Evolutionary conservation across 2,797 vertebrate species (phyloP).

Genomic region (Harpagifer antarcticus): DNA sequence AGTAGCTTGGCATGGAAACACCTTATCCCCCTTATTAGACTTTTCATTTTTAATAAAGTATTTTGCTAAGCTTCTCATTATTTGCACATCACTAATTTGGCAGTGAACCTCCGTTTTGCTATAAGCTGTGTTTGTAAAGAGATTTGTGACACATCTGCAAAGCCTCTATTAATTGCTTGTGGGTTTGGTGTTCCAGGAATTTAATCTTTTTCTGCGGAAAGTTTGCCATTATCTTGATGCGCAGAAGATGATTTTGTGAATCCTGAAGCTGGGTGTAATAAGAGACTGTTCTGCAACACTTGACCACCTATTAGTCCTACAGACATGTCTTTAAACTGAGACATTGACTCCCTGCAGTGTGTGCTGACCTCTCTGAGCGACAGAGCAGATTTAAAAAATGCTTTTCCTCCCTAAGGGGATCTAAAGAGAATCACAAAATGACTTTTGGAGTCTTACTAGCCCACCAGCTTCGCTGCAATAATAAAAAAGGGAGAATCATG

Average conservation of each 20-base stretch:
- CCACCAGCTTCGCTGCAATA: slow-evolving; percentile 16
- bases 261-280: neutral
- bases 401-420: slow-evolving; percentile 25
- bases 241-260: neutral
- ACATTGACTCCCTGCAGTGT: neutral
- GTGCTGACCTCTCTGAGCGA: slow-evolving; percentile 32
- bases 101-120: neutral
- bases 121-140: no score
- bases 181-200: neutral
- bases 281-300: neutral
- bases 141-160: slow-evolving; percentile 6
- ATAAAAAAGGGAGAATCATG: slow-evolving; percentile 32
- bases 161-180: neutral
- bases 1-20: neutral
- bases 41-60: neutral
- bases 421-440: slow-evolving; percentile 21
- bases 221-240: neutral
- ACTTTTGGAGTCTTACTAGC: neutral
- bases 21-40: neutral
- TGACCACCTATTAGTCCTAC: slow-evolving; percentile 8
- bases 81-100: neutral
- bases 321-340: slow-evolving; percentile 9
- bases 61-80: neutral
- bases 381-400: slow-evolving; percentile 23
- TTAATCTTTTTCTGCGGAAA: neutral